Evolutionary conservation across 2,113 vertebrate genomes (phyloP).

Genomic region (Alligator sinensis): DNA sequence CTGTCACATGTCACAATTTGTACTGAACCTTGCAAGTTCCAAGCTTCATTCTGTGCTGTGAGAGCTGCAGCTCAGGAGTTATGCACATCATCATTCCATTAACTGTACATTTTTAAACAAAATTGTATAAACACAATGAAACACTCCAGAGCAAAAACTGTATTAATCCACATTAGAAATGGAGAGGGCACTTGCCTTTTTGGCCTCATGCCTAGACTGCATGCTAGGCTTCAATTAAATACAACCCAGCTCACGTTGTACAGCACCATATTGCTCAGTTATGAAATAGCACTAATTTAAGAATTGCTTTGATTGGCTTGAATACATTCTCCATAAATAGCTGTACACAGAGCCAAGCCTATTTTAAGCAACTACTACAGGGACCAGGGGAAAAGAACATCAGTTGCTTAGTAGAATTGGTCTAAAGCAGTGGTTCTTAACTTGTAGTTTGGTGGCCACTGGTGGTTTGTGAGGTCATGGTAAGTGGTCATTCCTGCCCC

Average conservation of each 20-base stretch:
- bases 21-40: not conserved
- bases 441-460: too few relatives aligned
- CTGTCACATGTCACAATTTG: constrained; percentile 26
- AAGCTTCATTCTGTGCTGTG: constrained; percentile 39
- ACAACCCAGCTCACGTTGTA: not conserved
- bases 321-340: not conserved
- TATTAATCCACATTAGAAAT: not conserved
- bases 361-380: constrained; percentile 25
- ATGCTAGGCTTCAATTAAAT: constrained; percentile 15
- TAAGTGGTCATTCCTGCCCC: too few relatives aligned
- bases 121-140: not conserved
- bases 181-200: not conserved
- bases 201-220: constrained; percentile 15
- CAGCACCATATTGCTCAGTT: not conserved
- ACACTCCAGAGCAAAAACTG: not conserved
- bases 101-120: constrained; percentile 48
- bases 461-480: too few relatives aligned
- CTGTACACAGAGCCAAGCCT: not conserved
- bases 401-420: not conserved
- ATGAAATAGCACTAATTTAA: not conserved
- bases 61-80: constrained; percentile 69
- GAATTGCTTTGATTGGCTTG: not conserved
- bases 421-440: not conserved
- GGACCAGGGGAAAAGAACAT: not conserved
- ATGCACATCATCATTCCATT: constrained; percentile 49